Evolutionary conservation across 2,888 invertebrate species (phyloP), one percentile per base, ranked within the genome.

Genomic region (Diarsia dahlii): DNA sequence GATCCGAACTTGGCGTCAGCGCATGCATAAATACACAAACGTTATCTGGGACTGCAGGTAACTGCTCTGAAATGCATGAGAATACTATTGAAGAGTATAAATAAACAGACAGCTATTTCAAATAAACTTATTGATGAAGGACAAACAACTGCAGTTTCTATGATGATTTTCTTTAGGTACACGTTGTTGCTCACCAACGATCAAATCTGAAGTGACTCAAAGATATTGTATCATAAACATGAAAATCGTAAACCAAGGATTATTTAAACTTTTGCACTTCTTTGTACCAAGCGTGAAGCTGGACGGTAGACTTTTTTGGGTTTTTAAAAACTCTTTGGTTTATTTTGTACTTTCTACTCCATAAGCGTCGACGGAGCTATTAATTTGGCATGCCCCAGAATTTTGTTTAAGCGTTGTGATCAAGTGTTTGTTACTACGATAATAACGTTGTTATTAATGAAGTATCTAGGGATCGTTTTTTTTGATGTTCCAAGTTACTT

Each of bases 271-370:
- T 80, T 73, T 69, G 58, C 66, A 74, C 58, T 82, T 76, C 75
- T 81, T 89, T 89, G 85, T 58, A 82, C 89, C 90, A 87, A 82
- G 48, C 85, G 71, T 74, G 71, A 81, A 79, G 63, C 75, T 69
- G 72, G 77, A 82, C 73, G 63, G 70, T 71, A 66, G 60, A 84
- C 45, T 76, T 80, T 85, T 80, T 81, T 80, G 58, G 82, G 74
- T 83, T 87, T 88, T 84, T 72, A 56, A 75, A 82, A 84, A 80
- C 75, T 74, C 71, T 63, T 72, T 76, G 66, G 54, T 78, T 84
- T 86, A 82, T 84, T 86, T 79, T 73, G 80, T 80, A 72, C 34
- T 80, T 82, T 83, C 75, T 56, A 50, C 66, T 82, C 52, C 63
- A 81, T 80, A 80, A 78, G 74, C 65, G 60, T 23, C 50, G 74